Conservation (phyloP, 2,113 vertebrate genomes). For the Petroica traversi region DNA sequence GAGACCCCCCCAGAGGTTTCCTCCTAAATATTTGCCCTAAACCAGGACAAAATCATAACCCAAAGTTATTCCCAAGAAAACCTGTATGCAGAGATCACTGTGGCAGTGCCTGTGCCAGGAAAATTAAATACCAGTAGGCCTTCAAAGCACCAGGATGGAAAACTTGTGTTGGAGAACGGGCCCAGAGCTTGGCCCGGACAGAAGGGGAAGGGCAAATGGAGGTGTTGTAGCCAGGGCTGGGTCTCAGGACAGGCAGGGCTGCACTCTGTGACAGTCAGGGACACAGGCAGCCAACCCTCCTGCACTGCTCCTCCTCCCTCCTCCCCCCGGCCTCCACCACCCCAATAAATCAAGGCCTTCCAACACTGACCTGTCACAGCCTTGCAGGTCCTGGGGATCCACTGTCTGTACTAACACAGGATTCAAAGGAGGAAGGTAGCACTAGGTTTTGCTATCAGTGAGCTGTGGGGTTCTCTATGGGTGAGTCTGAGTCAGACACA, state of each 20-base stretch:
- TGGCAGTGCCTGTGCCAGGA: not conserved
- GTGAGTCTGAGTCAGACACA: not conserved
- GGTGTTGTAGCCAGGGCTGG: not conserved
- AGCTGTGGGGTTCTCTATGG: not conserved
- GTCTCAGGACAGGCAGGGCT: fast-evolving
- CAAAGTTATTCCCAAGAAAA: not conserved
- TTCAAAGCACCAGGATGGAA: not conserved
- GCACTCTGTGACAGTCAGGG: not conserved
- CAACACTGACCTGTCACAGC: not conserved
- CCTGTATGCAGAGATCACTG: not conserved
- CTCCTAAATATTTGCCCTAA: no score
- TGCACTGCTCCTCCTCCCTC: not conserved
- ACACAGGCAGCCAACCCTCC: not conserved
- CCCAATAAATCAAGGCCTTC: not conserved
- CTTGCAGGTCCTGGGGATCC: not conserved
- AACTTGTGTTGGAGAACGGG: not conserved
- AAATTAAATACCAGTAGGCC: not conserved
- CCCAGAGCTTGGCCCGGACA: not conserved
- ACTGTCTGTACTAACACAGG: not conserved
- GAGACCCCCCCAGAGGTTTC: no score
- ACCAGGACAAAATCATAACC: not conserved
- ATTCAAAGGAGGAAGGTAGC: not conserved
- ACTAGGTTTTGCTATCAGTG: not conserved
- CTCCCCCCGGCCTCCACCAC: no score
- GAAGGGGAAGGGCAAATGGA: not conserved